Base-by-base conservation (phyloP, 2,113 vertebrate species). In the Desmodus rotundus region DNA sequence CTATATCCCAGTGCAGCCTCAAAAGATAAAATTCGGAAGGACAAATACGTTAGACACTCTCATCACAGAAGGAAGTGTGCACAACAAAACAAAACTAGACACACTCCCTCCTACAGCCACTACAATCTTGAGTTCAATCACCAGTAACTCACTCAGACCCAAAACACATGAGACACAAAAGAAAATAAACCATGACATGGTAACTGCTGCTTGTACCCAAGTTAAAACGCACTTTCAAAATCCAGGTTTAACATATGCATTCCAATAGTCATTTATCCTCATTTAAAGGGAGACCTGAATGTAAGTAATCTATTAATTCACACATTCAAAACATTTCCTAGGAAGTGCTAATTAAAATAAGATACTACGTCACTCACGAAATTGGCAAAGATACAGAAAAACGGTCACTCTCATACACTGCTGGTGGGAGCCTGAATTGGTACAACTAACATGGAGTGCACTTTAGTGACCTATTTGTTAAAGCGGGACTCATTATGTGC, bases 401-500 rank as follows among this genome's bases (percentile, higher is more conserved):
- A 11, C 3, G 4, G 24, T 38, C 33, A 4, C 20, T 50, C 56
- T 26, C 15, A 43, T 5, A 73, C 0, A 4, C 36, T 43, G 20
- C 19, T 13, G 28, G n/a, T 1, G 33, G 24, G 4, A 26, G 24
- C 20, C 26, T 20, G 0, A 36, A 2, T 0, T 70, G 67, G 33
- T 19, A 41, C 19, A 52, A 63, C 9, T 24, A 43, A 52, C 0
- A 3, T 16, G n/a, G 19, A 52, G 14, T 19, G 10, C 15, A 43
- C 8, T 24, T 54, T 2, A 52, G 28, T 65, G 33, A 47, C 7
- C 63, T 54, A 12, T 2, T 19, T 61, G 31, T 56, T 41, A 61
- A 8, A 74, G 68, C 6, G 5, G 36, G 13, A 52, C 33, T 38
- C 2, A 6, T 22, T 26, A 43, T 7, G 12, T 5, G 24, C 50